These are phyloP conservation scores for Coracopsis vasa DNA, from an alignment of 2,113 vertebrate genomes.

Conservation along the genomic window DNA sequence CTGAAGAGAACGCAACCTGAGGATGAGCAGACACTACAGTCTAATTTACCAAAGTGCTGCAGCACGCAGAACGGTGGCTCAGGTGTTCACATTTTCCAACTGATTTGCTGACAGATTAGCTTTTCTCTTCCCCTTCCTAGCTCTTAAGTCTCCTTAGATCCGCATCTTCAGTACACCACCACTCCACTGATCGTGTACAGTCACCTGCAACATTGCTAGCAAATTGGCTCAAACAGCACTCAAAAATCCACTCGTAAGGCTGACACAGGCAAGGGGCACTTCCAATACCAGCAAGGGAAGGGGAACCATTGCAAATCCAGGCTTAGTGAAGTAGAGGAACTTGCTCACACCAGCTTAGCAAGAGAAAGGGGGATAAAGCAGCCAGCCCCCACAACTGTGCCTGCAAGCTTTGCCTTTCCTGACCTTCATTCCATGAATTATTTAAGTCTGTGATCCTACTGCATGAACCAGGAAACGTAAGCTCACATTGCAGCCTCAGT, in stretches of 20 bases:
- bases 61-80: background rate
- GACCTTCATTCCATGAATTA: background rate
- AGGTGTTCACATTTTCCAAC: background rate
- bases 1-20: background rate
- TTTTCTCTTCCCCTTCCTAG: background rate
- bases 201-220: background rate
- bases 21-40: background rate
- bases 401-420: background rate
- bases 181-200: background rate
- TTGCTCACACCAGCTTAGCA: background rate
- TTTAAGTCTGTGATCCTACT: background rate
- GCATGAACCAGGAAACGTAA: background rate
- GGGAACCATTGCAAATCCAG: background rate
- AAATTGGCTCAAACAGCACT: background rate
- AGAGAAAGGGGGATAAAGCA: background rate
- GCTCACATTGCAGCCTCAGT: background rate
- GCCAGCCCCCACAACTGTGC: rapidly evolving
- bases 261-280: background rate
- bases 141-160: background rate
- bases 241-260: background rate
- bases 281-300: background rate
- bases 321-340: background rate
- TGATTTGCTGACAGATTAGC: background rate
- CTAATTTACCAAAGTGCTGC: background rate
- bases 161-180: background rate